These are phyloP conservation scores for Malurus splendens DNA, from an alignment of 2,797 vertebrate genomes.

Conservation along the genomic window DNA sequence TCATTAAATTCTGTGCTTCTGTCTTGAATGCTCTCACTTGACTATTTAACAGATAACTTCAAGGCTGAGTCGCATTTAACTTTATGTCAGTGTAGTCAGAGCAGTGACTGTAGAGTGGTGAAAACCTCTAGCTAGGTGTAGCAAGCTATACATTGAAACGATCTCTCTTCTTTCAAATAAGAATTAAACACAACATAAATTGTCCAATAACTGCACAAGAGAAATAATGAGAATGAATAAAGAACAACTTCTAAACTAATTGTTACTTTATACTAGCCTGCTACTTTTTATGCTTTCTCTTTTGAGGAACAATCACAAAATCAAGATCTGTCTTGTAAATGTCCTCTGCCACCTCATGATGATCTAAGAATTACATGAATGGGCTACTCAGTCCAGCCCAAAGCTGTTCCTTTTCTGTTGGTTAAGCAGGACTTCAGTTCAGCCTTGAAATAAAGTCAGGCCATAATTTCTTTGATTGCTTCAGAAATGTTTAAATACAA, in stretches of 20 bases:
- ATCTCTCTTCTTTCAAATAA: not conserved
- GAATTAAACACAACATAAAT: not conserved
- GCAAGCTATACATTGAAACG: not conserved
- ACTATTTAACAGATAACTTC: not conserved
- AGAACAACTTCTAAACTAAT: not conserved
- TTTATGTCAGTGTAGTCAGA: not conserved
- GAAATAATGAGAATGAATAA: not conserved
- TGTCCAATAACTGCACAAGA: not conserved
- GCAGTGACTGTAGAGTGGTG: not conserved
- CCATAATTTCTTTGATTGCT: not conserved
- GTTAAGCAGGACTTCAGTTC: not conserved
- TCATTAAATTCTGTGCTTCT: not conserved
- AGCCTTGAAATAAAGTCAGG: not conserved
- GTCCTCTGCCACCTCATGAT: not conserved
- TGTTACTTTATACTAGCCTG: not conserved
- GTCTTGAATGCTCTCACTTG: not conserved
- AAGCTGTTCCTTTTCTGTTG: not conserved
- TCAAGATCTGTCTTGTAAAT: not conserved
- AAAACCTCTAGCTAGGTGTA: not conserved
- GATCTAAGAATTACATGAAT: not conserved
- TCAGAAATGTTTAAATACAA: not conserved
- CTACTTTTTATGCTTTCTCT: not conserved
- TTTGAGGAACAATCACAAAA: not conserved
- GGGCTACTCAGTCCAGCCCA: not conserved
- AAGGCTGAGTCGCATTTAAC: not conserved